A percentile compares a stretch with the other conserved stretches of the same genome.
Evolutionary conservation across 2,888 invertebrate species (phyloP).

Genomic region (Aquatica leii): DNA sequence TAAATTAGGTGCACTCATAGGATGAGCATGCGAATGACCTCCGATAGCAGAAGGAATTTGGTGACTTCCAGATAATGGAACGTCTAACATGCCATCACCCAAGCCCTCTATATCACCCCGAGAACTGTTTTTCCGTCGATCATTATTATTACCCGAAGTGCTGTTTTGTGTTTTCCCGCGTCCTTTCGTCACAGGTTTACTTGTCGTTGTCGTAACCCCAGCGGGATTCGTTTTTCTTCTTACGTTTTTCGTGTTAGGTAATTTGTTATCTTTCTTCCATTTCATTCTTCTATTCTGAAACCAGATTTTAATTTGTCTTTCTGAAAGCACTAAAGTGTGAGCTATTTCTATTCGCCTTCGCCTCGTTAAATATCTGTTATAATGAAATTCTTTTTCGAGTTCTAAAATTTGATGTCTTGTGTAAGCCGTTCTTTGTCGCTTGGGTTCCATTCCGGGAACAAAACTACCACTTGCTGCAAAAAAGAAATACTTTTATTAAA

Average conservation of each 20-base stretch:
- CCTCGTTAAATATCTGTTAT: slow-evolving; percentile 94
- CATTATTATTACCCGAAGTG: slow-evolving; percentile 66
- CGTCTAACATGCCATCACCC: slow-evolving; percentile 62
- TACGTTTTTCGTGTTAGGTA: slow-evolving; percentile 83
- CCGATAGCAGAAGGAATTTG: slow-evolving; percentile 64
- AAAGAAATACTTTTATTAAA: slow-evolving; percentile 44
- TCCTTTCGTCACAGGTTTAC: slow-evolving; percentile 50
- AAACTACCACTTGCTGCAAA: slow-evolving; percentile 85
- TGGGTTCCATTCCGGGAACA: slow-evolving; percentile 94
- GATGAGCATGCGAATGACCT: slow-evolving; percentile 63
- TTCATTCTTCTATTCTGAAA: slow-evolving; percentile 88
- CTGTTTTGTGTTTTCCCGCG: slow-evolving; percentile 58
- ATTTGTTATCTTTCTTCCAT: slow-evolving; percentile 88
- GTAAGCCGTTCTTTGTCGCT: slow-evolving; percentile 95
- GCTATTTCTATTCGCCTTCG: slow-evolving; percentile 97
- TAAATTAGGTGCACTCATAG: slow-evolving; percentile 58
- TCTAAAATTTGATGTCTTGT: slow-evolving; percentile 98
- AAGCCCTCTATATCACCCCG: slow-evolving; percentile 66
- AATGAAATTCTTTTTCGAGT: slow-evolving; percentile 97
- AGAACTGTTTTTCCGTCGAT: slow-evolving; percentile 69
- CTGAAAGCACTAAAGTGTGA: slow-evolving; percentile 91
- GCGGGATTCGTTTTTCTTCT: slow-evolving; percentile 80
- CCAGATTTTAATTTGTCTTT: slow-evolving; percentile 91
- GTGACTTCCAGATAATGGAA: slow-evolving; percentile 58
- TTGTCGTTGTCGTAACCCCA: slow-evolving; percentile 67